Conservation (phyloP, 1,140 invertebrate species). For the Apis dorsata region DNA sequence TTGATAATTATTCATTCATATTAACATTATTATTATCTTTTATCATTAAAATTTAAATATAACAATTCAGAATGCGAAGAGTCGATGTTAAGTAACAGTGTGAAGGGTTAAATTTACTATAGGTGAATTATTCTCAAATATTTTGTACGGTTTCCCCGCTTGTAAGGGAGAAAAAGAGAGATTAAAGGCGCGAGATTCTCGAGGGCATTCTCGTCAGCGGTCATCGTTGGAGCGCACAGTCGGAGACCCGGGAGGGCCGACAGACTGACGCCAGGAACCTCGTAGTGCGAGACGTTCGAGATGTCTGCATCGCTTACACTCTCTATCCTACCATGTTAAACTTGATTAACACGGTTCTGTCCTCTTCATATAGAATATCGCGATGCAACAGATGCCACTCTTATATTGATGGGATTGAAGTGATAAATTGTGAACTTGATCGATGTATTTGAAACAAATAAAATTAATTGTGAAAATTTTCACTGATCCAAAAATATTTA, state of each 20-base stretch:
- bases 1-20: no score
- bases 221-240: not conserved
- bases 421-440: not conserved
- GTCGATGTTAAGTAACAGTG: no score
- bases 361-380: not conserved
- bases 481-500: no score
- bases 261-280: constrained; percentile 16
- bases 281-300: not conserved
- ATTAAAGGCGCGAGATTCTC: not conserved
- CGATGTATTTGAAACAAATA: not conserved
- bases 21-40: no score
- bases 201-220: not conserved
- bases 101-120: not conserved
- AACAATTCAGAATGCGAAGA: not conserved
- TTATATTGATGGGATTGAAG: not conserved
- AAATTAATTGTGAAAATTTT: not conserved
- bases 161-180: not conserved
- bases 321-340: constrained; percentile 1
- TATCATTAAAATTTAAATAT: not conserved
- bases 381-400: not conserved
- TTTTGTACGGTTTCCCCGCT: not conserved
- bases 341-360: not conserved
- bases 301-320: not conserved
- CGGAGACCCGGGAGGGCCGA: not conserved
- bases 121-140: not conserved